phyloP scores from a whole-genome alignment of 2,113 vertebrate species.

The Edolisoma coerulescens region DNA sequence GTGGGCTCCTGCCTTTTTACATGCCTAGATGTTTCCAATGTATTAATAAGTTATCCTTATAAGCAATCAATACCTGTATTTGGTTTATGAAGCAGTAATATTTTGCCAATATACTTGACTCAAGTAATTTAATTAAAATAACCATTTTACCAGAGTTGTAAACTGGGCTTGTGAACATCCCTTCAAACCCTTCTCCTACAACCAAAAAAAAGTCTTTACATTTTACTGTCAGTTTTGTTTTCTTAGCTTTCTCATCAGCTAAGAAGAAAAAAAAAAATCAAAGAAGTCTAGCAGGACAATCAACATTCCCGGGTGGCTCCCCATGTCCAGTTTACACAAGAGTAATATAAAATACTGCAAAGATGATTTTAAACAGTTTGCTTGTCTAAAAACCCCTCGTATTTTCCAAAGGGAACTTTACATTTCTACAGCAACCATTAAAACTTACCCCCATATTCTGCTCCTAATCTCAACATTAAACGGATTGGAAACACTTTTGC shows the following conservation, averaged over 20 bases:
- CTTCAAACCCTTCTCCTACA: background rate
- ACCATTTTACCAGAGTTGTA: background rate
- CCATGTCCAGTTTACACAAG: background rate
- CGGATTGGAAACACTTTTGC: conserved; percentile 93
- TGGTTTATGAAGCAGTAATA: background rate
- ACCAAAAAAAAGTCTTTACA: background rate
- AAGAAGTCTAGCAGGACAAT: background rate
- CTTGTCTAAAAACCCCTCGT: background rate
- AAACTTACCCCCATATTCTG: conserved; percentile 84
- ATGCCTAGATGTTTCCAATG: background rate
- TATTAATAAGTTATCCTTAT: background rate
- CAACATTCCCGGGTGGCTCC: background rate
- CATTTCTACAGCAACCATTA: background rate
- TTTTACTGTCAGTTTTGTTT: background rate
- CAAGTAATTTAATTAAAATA: background rate
- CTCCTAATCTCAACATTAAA: conserved; percentile 87
- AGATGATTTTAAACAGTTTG: background rate
- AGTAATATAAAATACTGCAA: background rate
- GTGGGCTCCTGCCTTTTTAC: background rate
- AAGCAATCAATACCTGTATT: background rate
- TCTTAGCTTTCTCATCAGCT: background rate
- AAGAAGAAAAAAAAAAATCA: too few species aligned
- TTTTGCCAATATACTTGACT: background rate
- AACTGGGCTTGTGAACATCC: background rate
- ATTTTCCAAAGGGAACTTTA: background rate